Base-by-base conservation (phyloP, 2,888 invertebrate genomes). In the Digitonthophagus gazella region DNA sequence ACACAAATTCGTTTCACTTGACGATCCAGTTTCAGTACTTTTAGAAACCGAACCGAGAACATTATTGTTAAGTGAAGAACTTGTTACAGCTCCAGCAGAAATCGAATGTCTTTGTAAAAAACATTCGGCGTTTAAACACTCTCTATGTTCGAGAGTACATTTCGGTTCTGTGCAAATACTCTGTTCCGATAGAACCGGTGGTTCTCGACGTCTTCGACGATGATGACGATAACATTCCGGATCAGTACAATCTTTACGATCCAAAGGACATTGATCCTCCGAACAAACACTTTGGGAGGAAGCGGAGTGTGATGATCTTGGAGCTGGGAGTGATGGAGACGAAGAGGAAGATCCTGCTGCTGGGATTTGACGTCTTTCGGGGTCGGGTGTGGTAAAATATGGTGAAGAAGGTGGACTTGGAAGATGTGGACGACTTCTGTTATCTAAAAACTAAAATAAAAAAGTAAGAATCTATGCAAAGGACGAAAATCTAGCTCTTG, bases 101-200 rank as follows among this genome's bases (percentile, higher is more conserved):
- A 2, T 8, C 28, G 28, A 44, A 11, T 44, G 28, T n/a, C 56
- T 44, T 22, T 65, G 58, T 18, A 70, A 11, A 58, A 68, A 71
- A 55, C 71, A 71, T 16, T 71, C 68, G 4, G 66, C 44, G 3
- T 63, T 67, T 18, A n/a, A n/a, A 18, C 71, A 71, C 15, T 71
- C 71, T 19, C 68, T 66, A 44, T 71, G 71, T 22, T 71, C 71
- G 5, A 68, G 15, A 2, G 68, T 61, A 20, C 71, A 71, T 11
- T 63, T 64, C 2, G 66, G 55, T 22, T 71, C 71, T 8, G 68
- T 68, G 22, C 68, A 71, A 19, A 71, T 68, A 56, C 68, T 71
- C 11, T 65, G 57, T 14, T 55, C 63, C 8, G 71, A 68, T 3
- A 19, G 15, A 8, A 44, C 8, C 44, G 70, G n/a, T 5, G 28